Evolutionary conservation across 2,113 vertebrate species (phyloP), one percentile per base, ranked within the genome.

Genomic region (Paracanthobrama guichenoti): DNA sequence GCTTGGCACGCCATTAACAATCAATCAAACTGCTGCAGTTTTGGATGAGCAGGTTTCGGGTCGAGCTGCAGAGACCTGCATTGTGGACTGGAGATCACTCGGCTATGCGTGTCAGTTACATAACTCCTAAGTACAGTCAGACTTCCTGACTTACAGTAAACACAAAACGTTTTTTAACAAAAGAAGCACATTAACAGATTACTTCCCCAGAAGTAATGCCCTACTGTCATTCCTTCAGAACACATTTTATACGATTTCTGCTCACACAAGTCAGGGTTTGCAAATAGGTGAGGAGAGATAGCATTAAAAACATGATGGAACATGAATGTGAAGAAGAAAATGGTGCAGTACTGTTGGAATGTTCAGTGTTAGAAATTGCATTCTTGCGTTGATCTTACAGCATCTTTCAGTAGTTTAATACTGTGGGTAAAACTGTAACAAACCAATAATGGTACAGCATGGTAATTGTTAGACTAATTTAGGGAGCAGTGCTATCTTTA

Each of bases 51-150:
- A 55, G 66, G 79, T 53, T 81, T 71, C 6, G 5, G 28, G 16
- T 50, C 24, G 12, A 79, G 50, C 13, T 59, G 67, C 24, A 31
- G 53, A 73, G 66, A 13, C 57, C 78, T 62, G 24, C 18, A 39
- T 16, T 42, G 6, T 64, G 44, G 4, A 35, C 35, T 35, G 35
- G n/a, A 81, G 60, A 53, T 81, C 13, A 39, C 31, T 48, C 55
- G 18, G 53, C 50, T 64, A 53, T 39, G 80, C 13, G 46, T 64
- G 72, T 73, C 67, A 66, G 55, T 67, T 85, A 55, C 57, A 81
- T 85, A 85, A 81, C 78, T 39, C 7, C 59, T 73, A n/a, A 77
- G 26, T 28, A 42, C 42, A 13, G 53, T 44, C 57, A 79, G 22
- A 42, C 48, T 73, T 72, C 69, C 77, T 35, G 50, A n/a, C 64